Conservation (phyloP, 2,113 vertebrate species). For the Caranx melampygus region DNA sequence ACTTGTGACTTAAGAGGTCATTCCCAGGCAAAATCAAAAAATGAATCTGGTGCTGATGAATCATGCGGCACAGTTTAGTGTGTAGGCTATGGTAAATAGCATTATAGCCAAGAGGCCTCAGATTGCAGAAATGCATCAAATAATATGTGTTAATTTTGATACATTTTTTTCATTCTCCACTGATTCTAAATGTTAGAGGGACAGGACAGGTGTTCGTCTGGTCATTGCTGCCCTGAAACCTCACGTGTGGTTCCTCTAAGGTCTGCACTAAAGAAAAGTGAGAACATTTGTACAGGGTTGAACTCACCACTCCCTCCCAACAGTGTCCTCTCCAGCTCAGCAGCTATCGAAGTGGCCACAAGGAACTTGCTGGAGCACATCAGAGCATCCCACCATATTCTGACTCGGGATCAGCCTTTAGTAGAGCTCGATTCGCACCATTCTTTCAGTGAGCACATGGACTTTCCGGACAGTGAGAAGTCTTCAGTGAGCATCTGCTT, state of each 20-base stretch:
- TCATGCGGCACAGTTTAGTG: background rate
- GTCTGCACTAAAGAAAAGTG: background rate
- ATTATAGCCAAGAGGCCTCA: background rate
- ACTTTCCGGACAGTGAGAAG: background rate
- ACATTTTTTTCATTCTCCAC: too few species aligned
- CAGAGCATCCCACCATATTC: background rate
- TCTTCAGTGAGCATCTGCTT: background rate
- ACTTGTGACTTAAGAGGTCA: background rate
- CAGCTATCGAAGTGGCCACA: conserved; percentile 8
- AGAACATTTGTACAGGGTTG: background rate
- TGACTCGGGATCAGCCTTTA: background rate
- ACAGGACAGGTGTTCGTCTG: background rate
- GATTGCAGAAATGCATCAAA: background rate
- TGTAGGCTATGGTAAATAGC: too few species aligned
- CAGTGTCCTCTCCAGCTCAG: conserved; percentile 35
- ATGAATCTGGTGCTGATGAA: background rate
- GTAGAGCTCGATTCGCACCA: background rate
- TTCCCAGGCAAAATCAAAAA: background rate
- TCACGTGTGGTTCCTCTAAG: background rate
- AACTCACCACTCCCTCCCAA: conserved; percentile 64
- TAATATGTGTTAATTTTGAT: too few species aligned
- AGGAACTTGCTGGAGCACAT: conserved; percentile 12
- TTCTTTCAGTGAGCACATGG: background rate
- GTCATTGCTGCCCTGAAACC: background rate
- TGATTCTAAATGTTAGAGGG: background rate